A percentile compares a stretch with the other conserved stretches of the same genome.
phyloP scores from a whole-genome alignment of 2,113 vertebrate genomes.

The Thunnus thynnus region DNA sequence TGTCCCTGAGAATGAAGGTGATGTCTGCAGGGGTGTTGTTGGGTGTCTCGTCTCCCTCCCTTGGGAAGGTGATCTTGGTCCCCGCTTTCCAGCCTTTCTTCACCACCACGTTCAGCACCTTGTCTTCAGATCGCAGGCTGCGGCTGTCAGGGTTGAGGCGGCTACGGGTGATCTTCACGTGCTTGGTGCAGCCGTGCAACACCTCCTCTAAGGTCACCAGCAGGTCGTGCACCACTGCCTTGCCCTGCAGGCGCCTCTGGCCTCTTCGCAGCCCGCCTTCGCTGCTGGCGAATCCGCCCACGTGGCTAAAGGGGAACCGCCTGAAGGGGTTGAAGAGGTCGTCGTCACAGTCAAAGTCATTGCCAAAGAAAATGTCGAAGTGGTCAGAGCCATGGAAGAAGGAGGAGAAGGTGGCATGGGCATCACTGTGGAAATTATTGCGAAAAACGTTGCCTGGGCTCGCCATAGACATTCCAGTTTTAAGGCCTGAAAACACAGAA shows the following conservation, averaged over 20 bases:
- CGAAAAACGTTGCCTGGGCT: constrained; percentile 89
- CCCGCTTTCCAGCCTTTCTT: constrained; percentile 98
- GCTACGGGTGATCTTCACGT: constrained; percentile 94
- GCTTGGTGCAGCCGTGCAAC: constrained; percentile 93
- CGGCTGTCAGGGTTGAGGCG: constrained; percentile 91
- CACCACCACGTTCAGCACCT: constrained; percentile 97
- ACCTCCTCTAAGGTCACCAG: constrained; percentile 95
- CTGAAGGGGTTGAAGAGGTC: constrained; percentile 93
- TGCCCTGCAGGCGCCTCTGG: constrained; percentile 82
- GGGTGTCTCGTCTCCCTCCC: constrained; percentile 93
- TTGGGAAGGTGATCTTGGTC: constrained; percentile 97
- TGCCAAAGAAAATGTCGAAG: constrained; percentile 95
- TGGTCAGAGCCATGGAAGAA: constrained; percentile 78
- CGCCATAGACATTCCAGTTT: constrained; percentile 89
- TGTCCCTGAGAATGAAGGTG: constrained; percentile 96
- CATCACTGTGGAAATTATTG: constrained; percentile 89
- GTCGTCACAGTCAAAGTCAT: constrained; percentile 90
- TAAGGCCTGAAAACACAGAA: constrained; percentile 83
- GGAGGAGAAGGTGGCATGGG: constrained; percentile 86
- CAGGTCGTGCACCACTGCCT: constrained; percentile 87
- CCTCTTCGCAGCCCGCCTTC: constrained; percentile 82
- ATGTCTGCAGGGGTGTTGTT: constrained; percentile 93
- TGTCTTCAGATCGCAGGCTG: constrained; percentile 90
- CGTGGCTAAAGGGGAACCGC: constrained; percentile 91
- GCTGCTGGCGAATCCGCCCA: constrained; percentile 84